Evolutionary conservation across 53 echinoderm and acorn worm genomes (phyloP).

Genomic region (Hippasteria phrygiana): DNA sequence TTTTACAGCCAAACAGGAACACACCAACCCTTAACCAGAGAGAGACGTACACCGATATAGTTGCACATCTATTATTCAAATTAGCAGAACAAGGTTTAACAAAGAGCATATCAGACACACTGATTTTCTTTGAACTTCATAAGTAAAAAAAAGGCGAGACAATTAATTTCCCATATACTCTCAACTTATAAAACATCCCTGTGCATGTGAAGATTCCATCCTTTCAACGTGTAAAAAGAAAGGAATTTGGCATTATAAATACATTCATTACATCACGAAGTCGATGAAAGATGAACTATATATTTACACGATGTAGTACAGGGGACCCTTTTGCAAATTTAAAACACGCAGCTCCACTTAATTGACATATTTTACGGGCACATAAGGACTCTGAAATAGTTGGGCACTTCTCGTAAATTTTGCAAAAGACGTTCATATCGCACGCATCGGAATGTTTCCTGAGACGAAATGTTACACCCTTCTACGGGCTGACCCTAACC

Average conservation of each 20-base stretch:
- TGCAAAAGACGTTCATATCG: conserved; percentile 39
- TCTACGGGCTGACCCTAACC: background rate
- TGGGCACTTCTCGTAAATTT: conserved; percentile 46
- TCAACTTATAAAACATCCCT: too few relatives aligned
- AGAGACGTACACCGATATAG: too few relatives aligned
- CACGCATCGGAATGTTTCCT: conserved; percentile 47
- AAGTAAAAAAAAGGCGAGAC: too few relatives aligned
- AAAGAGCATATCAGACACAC: too few relatives aligned
- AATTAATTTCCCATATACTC: too few relatives aligned
- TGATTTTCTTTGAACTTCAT: too few relatives aligned
- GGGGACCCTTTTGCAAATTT: background rate
- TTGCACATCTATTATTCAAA: too few relatives aligned
- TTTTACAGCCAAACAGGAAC: too few relatives aligned
- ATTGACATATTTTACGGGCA: conserved; percentile 64
- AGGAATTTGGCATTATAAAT: conserved; percentile 46
- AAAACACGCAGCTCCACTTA: conserved; percentile 47
- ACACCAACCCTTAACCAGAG: too few relatives aligned
- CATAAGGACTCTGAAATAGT: conserved; percentile 53
- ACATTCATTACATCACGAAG: conserved; percentile 44
- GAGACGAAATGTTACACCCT: background rate
- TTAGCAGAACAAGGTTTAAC: too few relatives aligned
- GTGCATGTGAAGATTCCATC: too few relatives aligned
- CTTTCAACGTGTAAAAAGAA: background rate
- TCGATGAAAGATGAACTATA: conserved; percentile 38
- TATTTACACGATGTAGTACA: conserved; percentile 52